These are phyloP conservation scores for Nothobranchius furzeri DNA, from an alignment of 2,113 vertebrate species.

Conservation along the genomic window DNA sequence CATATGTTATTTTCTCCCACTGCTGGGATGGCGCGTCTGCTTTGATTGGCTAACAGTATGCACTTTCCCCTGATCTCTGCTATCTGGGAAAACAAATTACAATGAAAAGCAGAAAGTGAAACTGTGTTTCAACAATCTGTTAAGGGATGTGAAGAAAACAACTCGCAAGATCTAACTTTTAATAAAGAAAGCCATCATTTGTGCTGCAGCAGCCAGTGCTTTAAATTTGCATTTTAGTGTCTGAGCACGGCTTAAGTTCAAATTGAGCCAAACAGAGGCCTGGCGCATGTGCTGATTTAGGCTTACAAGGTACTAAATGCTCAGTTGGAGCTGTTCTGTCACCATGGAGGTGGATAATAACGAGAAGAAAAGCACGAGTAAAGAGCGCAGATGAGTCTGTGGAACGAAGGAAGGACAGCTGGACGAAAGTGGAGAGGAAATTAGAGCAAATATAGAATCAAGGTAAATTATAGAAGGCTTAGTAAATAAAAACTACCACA, in stretches of 20 bases:
- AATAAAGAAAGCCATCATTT: slow-evolving; percentile 10
- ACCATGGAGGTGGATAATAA: slow-evolving; percentile 9
- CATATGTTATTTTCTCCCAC: slow-evolving; percentile 36
- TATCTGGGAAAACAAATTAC: slow-evolving; percentile 46
- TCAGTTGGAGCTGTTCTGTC: slow-evolving; percentile 18
- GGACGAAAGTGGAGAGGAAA: slow-evolving; percentile 17
- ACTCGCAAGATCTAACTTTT: slow-evolving; percentile 8
- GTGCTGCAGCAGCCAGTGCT: neutral
- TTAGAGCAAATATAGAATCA: slow-evolving; percentile 17
- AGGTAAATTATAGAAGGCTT: slow-evolving; percentile 13
- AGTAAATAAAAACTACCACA: slow-evolving; percentile 12
- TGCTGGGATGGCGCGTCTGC: slow-evolving; percentile 39
- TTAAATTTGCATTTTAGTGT: slow-evolving; percentile 3
- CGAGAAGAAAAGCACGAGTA: slow-evolving; percentile 15
- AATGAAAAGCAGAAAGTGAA: slow-evolving; percentile 26
- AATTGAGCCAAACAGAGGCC: neutral
- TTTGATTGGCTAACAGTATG: slow-evolving; percentile 55
- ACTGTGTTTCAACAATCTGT: slow-evolving; percentile 1
- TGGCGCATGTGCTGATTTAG: slow-evolving; percentile 13
- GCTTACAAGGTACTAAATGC: slow-evolving; percentile 9
- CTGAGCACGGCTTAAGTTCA: slow-evolving; percentile 3
- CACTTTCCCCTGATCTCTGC: slow-evolving; percentile 44
- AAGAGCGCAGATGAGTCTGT: slow-evolving; percentile 30
- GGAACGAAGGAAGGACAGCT: slow-evolving; percentile 21
- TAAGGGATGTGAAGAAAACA: neutral